These are phyloP conservation scores for Magallana gigas DNA, from an alignment of 1,140 invertebrate genomes.

Conservation along the genomic window DNA sequence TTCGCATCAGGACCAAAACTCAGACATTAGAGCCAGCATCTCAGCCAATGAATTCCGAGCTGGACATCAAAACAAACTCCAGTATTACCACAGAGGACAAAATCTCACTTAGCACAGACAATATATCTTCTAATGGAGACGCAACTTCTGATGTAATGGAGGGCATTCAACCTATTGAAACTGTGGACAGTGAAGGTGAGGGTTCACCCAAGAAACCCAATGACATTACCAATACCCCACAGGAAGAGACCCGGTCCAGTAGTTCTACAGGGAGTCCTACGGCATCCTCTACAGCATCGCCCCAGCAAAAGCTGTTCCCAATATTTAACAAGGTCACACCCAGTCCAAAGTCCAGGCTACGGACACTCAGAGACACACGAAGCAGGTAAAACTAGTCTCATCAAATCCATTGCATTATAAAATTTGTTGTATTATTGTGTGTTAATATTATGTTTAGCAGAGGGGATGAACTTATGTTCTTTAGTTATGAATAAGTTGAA, in stretches of 20 bases:
- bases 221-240: not conserved
- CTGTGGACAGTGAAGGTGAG: not conserved
- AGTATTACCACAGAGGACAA: constrained; percentile 12
- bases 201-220: not conserved
- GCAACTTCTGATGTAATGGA: not conserved
- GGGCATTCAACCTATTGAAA: constrained; percentile 16
- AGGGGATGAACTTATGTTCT: too few relatives aligned
- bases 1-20: not conserved
- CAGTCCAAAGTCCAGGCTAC: constrained; percentile 30
- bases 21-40: not conserved
- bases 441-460: too few relatives aligned
- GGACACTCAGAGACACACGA: not conserved
- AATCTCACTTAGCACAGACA: not conserved
- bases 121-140: not conserved
- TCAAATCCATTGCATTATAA: too few relatives aligned
- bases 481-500: too few relatives aligned
- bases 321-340: constrained; percentile 50
- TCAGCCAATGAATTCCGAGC: not conserved
- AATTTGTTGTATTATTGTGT: too few relatives aligned
- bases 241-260: not conserved
- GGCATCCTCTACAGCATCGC: not conserved
- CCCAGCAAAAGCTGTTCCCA: constrained; percentile 47
- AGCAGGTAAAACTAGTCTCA: not conserved
- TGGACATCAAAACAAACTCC: not conserved
- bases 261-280: not conserved